These are phyloP conservation scores for Stegostoma tigrinum DNA, from an alignment of 2,113 vertebrate species.

Conservation along the genomic window DNA sequence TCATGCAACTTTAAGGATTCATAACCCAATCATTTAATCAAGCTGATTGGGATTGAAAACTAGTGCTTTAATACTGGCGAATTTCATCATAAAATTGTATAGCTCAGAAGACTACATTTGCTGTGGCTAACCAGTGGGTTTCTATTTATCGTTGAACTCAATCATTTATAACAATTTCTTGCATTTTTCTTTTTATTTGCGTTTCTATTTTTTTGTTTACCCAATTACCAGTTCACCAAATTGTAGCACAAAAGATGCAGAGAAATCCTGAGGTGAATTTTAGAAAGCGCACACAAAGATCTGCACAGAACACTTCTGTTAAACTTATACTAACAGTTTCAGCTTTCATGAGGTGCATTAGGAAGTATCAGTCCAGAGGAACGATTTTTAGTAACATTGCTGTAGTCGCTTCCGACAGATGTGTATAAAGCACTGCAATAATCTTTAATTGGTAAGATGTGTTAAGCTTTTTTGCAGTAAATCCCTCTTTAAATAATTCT, in stretches of 20 bases:
- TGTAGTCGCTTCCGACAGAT: conserved; percentile 9
- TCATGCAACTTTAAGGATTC: conserved; percentile 31
- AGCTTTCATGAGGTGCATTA: conserved; percentile 26
- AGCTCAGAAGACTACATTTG: conserved; percentile 24
- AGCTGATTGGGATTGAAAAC: conserved; percentile 6
- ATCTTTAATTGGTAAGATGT: conserved; percentile 17
- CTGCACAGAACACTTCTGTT: background rate
- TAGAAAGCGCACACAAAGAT: background rate
- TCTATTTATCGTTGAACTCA: background rate
- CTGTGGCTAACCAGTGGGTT: conserved; percentile 12
- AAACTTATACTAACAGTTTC: background rate
- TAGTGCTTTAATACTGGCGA: conserved; percentile 3
- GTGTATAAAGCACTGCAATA: conserved; percentile 12
- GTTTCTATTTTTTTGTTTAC: background rate
- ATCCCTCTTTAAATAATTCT: conserved; percentile 24
- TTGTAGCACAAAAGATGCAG: background rate
- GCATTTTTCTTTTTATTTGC: conserved; percentile 15
- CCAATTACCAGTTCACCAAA: background rate
- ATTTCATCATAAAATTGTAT: conserved; percentile 29
- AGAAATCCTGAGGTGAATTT: background rate
- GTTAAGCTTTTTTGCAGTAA: conserved; percentile 34
- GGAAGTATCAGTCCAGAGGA: background rate
- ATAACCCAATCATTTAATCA: background rate
- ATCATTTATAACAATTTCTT: conserved; percentile 10
- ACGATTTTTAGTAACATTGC: background rate